Evolutionary conservation across 2,888 invertebrate genomes (phyloP), one percentile per base, ranked within the genome.

Genomic region (Andrena camellia): DNA sequence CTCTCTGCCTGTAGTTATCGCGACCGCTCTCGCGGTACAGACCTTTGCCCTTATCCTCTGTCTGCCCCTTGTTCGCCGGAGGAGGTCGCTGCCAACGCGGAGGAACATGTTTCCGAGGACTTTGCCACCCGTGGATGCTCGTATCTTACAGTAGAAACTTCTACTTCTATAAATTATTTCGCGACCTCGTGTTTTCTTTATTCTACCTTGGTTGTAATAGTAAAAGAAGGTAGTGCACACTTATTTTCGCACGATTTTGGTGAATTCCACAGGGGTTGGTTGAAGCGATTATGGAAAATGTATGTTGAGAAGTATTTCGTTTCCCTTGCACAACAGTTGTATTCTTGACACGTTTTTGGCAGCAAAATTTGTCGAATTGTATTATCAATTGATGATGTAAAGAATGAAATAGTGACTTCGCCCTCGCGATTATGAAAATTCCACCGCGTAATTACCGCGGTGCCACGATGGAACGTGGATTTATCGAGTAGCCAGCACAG

Each of bases 381-480:
- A 57, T 57, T 35, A 48, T 52, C 26, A 35, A 66, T 73, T 26
- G 26, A 35, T 23, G n/a, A 23, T 35, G 2, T 6, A 10, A n/a
- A n/a, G 17, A 17, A 35, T 62, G 60, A 76, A 54, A 60, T 62
- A 59, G 31, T 31, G 57, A 42, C 48, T 50, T 50, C 26, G 48
- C 10, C 52, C 73, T 63, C 66, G 54, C 70, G 68, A 83, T 87
- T 75, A 83, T 83, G 78, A 79, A 81, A 86, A 70, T 82, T 81
- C 76, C 66, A 29, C 66, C 54, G 64, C 67, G 84, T 89, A 90
- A 91, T 90, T 91, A 90, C 84, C 81, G 74, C 50, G 66, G 78
- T 81, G 82, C 80, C 80, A 60, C 63, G 35, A 69, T 71, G 75
- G 88, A 89, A 87, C 85, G 88, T 88, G 86, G 89, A 91, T 91